A percentile compares a stretch with the other conserved stretches of the same genome.
Conservation (phyloP, 2,888 invertebrate species). For the Cantharis rufa region DNA sequence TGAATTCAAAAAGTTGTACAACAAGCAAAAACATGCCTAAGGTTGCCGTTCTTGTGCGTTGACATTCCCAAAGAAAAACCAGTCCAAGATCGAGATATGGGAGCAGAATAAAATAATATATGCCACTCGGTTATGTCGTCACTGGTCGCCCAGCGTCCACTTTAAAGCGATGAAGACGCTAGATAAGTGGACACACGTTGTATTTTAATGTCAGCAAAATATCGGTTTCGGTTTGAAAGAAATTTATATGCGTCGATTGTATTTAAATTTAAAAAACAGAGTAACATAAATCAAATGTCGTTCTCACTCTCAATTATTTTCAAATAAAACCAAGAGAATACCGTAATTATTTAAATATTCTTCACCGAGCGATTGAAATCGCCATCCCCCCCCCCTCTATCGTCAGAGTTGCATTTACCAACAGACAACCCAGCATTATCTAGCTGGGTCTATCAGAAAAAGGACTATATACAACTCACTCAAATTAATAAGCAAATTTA, state of each 20-base stretch:
- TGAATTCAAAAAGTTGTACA: slow-evolving; percentile 48
- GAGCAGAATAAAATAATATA: slow-evolving; percentile 43
- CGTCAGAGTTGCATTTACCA: background rate
- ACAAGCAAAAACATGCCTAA: slow-evolving; percentile 47
- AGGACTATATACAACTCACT: no score
- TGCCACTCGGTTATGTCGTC: slow-evolving; percentile 44
- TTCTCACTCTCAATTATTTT: background rate
- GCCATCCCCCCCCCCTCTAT: background rate
- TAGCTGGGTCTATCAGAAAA: no score
- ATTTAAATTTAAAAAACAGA: slow-evolving; percentile 43
- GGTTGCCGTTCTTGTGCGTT: slow-evolving; percentile 38
- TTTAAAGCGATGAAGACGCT: slow-evolving; percentile 48
- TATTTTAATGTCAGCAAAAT: slow-evolving; percentile 47
- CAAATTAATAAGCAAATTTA: no score
- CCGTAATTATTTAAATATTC: background rate
- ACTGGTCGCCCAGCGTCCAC: slow-evolving; percentile 45
- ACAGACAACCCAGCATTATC: no score
- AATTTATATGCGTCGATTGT: slow-evolving; percentile 46
- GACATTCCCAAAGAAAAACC: slow-evolving; percentile 43
- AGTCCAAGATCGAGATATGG: slow-evolving; percentile 46
- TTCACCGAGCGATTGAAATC: background rate
- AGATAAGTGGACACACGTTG: slow-evolving; percentile 49
- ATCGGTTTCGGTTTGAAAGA: slow-evolving; percentile 41
- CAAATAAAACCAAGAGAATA: background rate
- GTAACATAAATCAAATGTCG: slow-evolving; percentile 19